Evolutionary conservation across 1,140 invertebrate genomes (phyloP).

Genomic region (Fopius arisanus): DNA sequence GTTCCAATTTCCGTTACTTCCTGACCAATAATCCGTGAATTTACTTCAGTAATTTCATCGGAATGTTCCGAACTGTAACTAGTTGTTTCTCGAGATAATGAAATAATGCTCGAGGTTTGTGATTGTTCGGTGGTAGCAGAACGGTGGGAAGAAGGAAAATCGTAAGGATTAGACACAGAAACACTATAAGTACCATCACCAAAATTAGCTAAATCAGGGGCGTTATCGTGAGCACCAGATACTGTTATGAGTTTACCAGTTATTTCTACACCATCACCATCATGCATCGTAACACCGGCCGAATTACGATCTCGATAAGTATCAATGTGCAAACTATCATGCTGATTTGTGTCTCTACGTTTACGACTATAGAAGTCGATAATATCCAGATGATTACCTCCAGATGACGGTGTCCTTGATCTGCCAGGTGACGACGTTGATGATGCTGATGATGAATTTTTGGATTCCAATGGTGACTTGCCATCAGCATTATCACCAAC

Average conservation of each 20-base stretch:
- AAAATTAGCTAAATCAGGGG: neutral
- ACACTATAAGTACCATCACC: constrained; percentile 1
- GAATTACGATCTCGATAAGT: constrained; percentile 13
- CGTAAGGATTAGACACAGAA: neutral
- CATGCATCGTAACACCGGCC: neutral
- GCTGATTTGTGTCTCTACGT: constrained; percentile 72
- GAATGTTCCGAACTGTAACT: neutral
- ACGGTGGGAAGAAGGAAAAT: neutral
- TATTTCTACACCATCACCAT: constrained; percentile 1
- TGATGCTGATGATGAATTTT: constrained; percentile 68
- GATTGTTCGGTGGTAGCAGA: constrained; percentile 16
- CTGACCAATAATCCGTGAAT: too few relatives aligned
- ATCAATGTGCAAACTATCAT: constrained; percentile 61
- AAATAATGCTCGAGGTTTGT: neutral
- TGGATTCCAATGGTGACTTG: constrained; percentile 70
- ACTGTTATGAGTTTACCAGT: neutral
- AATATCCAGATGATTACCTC: constrained; percentile 67
- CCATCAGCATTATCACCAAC: constrained; percentile 78
- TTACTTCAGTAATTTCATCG: neutral
- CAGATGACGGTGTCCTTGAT: constrained; percentile 68
- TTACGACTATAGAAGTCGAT: constrained; percentile 62
- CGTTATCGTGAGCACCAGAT: neutral
- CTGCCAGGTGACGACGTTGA: constrained; percentile 68
- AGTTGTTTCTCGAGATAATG: neutral
- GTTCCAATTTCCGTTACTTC: neutral